Conservation (phyloP, 2,888 invertebrate genomes). For the Leptothorax acervorum region DNA sequence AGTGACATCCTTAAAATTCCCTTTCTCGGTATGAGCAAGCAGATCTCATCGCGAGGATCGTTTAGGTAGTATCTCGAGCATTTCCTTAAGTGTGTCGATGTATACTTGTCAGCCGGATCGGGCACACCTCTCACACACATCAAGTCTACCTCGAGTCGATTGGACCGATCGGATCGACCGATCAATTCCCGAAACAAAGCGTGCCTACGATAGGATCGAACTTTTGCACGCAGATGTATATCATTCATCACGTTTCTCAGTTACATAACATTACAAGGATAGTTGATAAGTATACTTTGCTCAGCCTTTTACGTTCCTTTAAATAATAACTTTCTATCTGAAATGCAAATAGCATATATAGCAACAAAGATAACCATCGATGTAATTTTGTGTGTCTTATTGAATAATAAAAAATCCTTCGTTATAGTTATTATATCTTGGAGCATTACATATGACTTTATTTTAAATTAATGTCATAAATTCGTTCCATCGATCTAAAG, state of each 20-base stretch:
- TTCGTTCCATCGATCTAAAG: constrained; percentile 31
- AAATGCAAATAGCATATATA: neutral
- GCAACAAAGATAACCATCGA: neutral
- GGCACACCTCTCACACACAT: constrained; percentile 65
- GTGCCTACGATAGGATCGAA: constrained; percentile 65
- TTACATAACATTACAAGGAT: constrained; percentile 41
- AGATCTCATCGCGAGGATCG: constrained; percentile 53
- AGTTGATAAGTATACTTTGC: neutral
- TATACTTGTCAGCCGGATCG: constrained; percentile 26
- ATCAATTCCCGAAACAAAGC: constrained; percentile 72
- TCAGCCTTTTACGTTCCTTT: neutral
- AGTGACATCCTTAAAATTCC: constrained; percentile 41
- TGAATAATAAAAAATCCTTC: constrained; percentile 16
- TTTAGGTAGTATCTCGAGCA: constrained; percentile 22
- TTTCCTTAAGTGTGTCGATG: constrained; percentile 53
- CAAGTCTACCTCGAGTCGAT: constrained; percentile 36
- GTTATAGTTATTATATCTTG: neutral
- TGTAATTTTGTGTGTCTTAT: neutral
- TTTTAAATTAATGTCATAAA: constrained; percentile 22
- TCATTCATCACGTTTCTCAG: constrained; percentile 54
- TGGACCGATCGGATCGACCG: constrained; percentile 63
- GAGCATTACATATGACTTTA: neutral
- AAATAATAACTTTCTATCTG: neutral
- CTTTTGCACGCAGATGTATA: constrained; percentile 61
- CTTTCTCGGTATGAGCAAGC: constrained; percentile 31